Evolutionary conservation across 2,797 vertebrate species (phyloP).

Genomic region (Pantherophis vulpinus): DNA sequence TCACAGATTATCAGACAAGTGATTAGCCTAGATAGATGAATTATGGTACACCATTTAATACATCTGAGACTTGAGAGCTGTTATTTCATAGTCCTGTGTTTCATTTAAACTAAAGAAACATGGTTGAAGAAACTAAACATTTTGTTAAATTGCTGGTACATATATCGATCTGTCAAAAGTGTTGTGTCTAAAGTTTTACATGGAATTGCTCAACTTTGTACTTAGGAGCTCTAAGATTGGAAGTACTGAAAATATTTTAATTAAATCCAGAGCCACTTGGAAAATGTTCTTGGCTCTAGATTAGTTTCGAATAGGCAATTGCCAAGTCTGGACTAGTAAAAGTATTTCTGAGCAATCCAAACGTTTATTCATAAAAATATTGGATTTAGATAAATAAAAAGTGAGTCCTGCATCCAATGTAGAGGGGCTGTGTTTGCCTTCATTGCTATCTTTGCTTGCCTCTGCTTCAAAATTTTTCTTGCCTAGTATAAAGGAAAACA

Average conservation of each 20-base stretch:
- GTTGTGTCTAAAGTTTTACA: not conserved
- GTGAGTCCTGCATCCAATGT: not conserved
- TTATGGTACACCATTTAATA: not conserved
- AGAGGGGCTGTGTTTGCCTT: not conserved
- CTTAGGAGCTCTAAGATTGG: not conserved
- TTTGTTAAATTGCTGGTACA: not conserved
- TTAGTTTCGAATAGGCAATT: not conserved
- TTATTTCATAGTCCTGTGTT: not conserved
- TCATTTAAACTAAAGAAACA: not conserved
- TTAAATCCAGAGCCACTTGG: slow-evolving; percentile 16
- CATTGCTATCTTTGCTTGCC: not conserved
- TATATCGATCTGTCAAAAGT: not conserved
- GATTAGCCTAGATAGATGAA: not conserved
- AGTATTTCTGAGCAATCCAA: not conserved
- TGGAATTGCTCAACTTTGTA: not conserved
- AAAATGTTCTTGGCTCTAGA: slow-evolving; percentile 9
- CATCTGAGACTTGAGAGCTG: not conserved
- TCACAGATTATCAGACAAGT: not conserved
- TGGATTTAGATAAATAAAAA: not conserved
- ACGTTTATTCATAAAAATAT: not conserved
- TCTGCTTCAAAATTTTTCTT: not conserved
- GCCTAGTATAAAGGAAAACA: not conserved
- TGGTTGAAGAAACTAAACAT: not conserved
- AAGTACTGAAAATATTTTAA: slow-evolving; percentile 8
- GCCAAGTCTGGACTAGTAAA: not conserved